Base-by-base conservation (phyloP, 2,797 vertebrate genomes). In the Spinibarbus caldwelli region DNA sequence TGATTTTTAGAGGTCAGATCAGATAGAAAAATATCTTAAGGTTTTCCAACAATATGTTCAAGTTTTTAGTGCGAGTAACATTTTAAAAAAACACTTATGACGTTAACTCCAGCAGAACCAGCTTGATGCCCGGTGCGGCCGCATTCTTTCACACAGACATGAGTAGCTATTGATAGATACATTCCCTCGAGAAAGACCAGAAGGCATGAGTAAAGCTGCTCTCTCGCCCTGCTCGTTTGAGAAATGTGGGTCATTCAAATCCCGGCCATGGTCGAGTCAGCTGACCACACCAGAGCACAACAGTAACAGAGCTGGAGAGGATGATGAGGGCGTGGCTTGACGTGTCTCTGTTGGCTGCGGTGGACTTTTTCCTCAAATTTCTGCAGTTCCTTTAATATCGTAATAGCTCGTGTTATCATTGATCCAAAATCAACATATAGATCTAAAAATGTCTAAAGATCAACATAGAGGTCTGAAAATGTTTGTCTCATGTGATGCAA, bases 221-320 rank as follows among this genome's bases (percentile, higher is more conserved):
- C 31, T 84, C 73, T 78, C 41, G 80, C 81, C 31, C 62, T 68
- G 57, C 45, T 80, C 26, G 19, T 67, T 79, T n/a, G 41, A 72
- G 57, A 85, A 88, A 91, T 89, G 86, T 91, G 88, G 90, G 89
- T 90, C 91, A 90, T 66, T 73, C 67, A 83, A 70, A 83, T 85
- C 77, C 77, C n/a, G 70, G 80, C 31, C 68, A n/a, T n/a, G 76
- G 57, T 43, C 49, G 47, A 67, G 83, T 90, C 88, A 88, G 79
- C 85, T 91, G 87, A 88, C 86, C 76, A 80, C 57, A 81, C 59
- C 17, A 34, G 71, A 15, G 41, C 19, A 80, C 45, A 67, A 6
- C 64, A 49, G 59, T 34, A 77, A 47, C 68, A 80, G 57, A 38
- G 71, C 21, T 68, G 82, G 73, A 62, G 43, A 21, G 43, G 64